A percentile compares a stretch with the other conserved stretches of the same genome.
Evolutionary conservation across 2,797 vertebrate genomes (phyloP).

Genomic region (Gastrophryne carolinensis): DNA sequence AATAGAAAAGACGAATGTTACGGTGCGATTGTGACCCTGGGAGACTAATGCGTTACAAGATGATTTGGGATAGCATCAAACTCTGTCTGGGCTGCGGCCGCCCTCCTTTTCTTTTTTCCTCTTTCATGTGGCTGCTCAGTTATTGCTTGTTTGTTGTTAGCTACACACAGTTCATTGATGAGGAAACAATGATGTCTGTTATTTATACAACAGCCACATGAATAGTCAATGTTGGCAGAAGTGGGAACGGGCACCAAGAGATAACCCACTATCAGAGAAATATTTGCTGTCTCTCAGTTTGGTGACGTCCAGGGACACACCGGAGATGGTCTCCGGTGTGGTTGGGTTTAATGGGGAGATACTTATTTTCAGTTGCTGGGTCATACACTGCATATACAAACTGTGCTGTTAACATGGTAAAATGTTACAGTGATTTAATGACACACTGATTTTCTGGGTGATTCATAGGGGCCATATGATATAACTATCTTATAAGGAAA

Average conservation of each 20-base stretch:
- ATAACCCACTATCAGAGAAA: slow-evolving; percentile 10
- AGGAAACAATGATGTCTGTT: slow-evolving; percentile 42
- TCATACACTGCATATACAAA: not conserved
- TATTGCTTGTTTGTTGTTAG: slow-evolving; percentile 27
- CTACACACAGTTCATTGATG: slow-evolving; percentile 22
- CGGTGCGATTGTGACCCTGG: slow-evolving; percentile 1
- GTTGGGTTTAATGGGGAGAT: not conserved
- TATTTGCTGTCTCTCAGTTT: not conserved
- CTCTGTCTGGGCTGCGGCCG: not conserved
- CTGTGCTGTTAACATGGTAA: not conserved
- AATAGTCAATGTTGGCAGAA: slow-evolving; percentile 18
- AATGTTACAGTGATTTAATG: not conserved
- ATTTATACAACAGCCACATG: slow-evolving; percentile 2
- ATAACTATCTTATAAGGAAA: not conserved
- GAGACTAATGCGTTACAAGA: slow-evolving; percentile 6
- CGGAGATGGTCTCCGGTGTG: not conserved
- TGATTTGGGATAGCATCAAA: slow-evolving; percentile 14
- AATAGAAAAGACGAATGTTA: slow-evolving; percentile 29
- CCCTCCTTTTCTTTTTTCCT: not conserved
- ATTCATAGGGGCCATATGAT: not conserved
- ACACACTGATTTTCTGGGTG: not conserved
- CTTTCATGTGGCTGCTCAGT: not conserved
- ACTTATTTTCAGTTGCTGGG: not conserved
- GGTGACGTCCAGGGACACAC: not conserved
- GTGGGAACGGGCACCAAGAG: not conserved